Evolutionary conservation across 2,113 vertebrate species (phyloP).

Genomic region (Plecotus auritus): DNA sequence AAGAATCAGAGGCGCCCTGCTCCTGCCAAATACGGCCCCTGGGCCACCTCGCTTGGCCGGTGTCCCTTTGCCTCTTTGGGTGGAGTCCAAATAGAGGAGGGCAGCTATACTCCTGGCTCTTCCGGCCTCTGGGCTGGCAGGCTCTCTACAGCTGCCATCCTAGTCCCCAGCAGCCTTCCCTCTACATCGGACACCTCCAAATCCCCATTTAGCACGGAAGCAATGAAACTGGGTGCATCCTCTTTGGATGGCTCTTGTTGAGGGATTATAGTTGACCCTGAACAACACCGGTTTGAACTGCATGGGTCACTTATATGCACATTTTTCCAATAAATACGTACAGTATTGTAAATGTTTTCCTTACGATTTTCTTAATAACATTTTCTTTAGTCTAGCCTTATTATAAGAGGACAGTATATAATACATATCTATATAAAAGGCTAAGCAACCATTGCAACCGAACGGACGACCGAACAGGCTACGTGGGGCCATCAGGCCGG

Average conservation of each 20-base stretch:
- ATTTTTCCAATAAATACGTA: neutral
- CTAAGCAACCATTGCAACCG: accelerated
- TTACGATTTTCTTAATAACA: neutral
- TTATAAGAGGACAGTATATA: neutral
- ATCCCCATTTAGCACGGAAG: neutral
- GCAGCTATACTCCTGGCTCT: neutral
- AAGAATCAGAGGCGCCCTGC: too few relatives aligned
- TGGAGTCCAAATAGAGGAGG: neutral
- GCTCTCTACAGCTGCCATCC: neutral
- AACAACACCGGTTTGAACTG: neutral
- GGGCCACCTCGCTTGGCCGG: neutral
- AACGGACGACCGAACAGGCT: too few relatives aligned
- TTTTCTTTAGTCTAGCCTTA: neutral
- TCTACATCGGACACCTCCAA: neutral
- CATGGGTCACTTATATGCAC: too few relatives aligned
- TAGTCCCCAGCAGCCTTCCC: accelerated
- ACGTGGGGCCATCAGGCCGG: too few relatives aligned
- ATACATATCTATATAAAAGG: too few relatives aligned
- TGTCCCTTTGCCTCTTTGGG: neutral
- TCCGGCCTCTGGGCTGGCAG: neutral
- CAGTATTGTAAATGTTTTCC: neutral
- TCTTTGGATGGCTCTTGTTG: neutral
- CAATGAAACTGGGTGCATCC: neutral
- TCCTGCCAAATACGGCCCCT: neutral
- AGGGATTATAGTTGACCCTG: neutral